Evolutionary conservation across 2,888 invertebrate genomes (phyloP).

Genomic region (Archips crataeganus): DNA sequence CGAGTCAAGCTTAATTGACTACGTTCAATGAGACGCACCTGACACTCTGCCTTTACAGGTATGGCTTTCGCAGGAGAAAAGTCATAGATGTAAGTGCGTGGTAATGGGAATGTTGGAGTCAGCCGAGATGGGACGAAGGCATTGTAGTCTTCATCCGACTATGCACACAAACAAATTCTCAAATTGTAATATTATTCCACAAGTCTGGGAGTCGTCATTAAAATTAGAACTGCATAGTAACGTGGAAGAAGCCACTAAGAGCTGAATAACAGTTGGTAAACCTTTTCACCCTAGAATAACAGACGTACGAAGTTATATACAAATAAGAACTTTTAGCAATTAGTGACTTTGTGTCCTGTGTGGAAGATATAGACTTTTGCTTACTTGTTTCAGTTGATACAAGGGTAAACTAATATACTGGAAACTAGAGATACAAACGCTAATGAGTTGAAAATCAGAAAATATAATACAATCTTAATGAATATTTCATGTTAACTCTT

Average conservation of each 20-base stretch:
- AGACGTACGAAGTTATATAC: not conserved
- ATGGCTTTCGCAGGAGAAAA: slow-evolving; percentile 20
- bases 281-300: not conserved
- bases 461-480: not conserved
- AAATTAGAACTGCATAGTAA: not conserved
- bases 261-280: not conserved
- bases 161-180: slow-evolving; percentile 23
- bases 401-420: not conserved
- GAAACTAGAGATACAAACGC: not conserved
- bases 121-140: slow-evolving; percentile 6
- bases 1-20: slow-evolving; percentile 17
- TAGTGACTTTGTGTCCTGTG: not conserved
- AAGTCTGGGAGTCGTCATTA: not conserved
- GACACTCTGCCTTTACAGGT: slow-evolving; percentile 21
- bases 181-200: slow-evolving; percentile 3
- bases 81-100: slow-evolving; percentile 21
- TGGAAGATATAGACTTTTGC: not conserved
- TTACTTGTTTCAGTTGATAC: too few species aligned
- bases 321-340: not conserved
- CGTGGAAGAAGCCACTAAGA: not conserved
- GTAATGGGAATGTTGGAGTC: slow-evolving; percentile 7
- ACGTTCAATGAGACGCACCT: slow-evolving; percentile 13
- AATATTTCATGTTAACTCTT: not conserved
- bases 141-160: slow-evolving; percentile 25
- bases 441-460: not conserved